Percentiles rank a stretch among this genome's conserved stretches.
Evolutionary conservation across 2,113 vertebrate species (phyloP).

Genomic region (Bettongia penicillata): DNA sequence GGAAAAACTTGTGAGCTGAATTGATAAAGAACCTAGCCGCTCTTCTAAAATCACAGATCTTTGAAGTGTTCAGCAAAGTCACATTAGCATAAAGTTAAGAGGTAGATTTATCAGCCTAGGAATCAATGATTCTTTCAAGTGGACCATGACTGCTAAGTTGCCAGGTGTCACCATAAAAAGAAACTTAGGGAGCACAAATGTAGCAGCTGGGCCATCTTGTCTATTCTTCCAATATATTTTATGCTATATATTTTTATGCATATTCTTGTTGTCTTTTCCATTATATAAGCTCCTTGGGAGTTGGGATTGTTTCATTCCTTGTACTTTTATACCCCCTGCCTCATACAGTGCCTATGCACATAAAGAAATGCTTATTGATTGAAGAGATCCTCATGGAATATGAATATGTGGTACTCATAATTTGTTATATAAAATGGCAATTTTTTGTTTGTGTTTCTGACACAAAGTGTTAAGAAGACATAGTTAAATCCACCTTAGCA

Average conservation of each 20-base stretch:
- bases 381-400: not conserved
- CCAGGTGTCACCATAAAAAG: constrained; percentile 26
- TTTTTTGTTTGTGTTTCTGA: not conserved
- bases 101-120: constrained; percentile 33
- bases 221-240: not conserved
- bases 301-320: not conserved
- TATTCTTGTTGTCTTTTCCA: not conserved
- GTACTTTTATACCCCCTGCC: not conserved
- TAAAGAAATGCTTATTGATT: not conserved
- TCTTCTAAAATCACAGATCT: not conserved
- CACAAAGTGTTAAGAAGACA: not conserved
- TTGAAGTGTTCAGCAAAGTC: not conserved
- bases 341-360: not conserved
- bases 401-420: not conserved
- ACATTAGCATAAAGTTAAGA: constrained; percentile 38
- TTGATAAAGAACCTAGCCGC: not conserved
- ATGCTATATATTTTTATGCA: not conserved
- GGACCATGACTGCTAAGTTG: constrained; percentile 36
- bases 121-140: constrained; percentile 51
- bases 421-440: not conserved
- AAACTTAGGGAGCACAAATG: constrained; percentile 10
- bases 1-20: not conserved
- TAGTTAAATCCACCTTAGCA: not conserved
- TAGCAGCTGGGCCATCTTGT: not conserved
- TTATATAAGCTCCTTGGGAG: not conserved